These are phyloP conservation scores for Elysia crispata DNA, from an alignment of 2,888 invertebrate genomes.

Conservation along the genomic window DNA sequence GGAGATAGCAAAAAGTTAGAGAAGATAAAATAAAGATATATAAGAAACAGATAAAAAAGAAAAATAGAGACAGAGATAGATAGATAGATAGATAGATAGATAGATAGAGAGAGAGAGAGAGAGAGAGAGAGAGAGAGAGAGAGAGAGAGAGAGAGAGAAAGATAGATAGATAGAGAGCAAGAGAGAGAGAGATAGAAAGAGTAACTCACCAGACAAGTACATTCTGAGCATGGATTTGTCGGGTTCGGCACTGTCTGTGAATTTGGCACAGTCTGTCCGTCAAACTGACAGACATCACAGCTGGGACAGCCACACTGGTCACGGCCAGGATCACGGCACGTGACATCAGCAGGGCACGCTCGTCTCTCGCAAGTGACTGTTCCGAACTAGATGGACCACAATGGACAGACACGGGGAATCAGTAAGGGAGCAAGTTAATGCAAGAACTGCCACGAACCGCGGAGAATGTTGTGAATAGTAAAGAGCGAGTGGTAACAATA, in stretches of 20 bases:
- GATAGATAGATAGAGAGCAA: neutral
- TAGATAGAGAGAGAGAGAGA: neutral
- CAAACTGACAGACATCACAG: constrained; percentile 62
- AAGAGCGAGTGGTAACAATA: too few relatives aligned
- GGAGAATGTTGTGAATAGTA: too few relatives aligned
- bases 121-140: neutral
- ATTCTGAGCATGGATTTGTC: constrained; percentile 61
- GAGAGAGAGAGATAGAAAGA: too few relatives aligned
- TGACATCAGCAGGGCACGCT: constrained; percentile 52
- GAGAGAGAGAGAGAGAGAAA: neutral
- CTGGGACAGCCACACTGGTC: constrained; percentile 61
- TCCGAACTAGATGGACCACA: constrained; percentile 56
- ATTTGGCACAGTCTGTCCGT: constrained; percentile 52
- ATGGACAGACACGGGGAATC: too few relatives aligned
- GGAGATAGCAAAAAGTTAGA: too few relatives aligned
- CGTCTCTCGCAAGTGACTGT: constrained; percentile 57
- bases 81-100: neutral
- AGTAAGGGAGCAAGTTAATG: too few relatives aligned
- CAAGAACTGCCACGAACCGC: too few relatives aligned
- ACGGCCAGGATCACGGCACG: constrained; percentile 60
- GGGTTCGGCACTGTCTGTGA: constrained; percentile 59
- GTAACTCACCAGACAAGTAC: constrained; percentile 63
- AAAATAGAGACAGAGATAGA: neutral
- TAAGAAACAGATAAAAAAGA: too few relatives aligned
- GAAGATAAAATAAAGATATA: too few relatives aligned